Conservation (phyloP, 2,888 invertebrate genomes). For the Ennomos erosarius region DNA sequence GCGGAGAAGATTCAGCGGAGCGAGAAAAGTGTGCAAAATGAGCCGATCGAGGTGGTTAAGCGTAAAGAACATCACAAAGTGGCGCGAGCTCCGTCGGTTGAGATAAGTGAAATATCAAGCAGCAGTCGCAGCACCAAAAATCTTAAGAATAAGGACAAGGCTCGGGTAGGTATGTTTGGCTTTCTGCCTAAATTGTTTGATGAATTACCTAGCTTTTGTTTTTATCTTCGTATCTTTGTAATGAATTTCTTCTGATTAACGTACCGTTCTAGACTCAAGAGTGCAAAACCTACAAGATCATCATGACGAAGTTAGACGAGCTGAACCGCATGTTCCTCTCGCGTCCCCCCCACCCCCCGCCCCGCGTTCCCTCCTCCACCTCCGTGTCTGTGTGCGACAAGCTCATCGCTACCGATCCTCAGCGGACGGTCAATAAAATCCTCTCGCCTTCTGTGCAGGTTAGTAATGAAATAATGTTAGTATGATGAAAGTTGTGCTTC, state of each 20-base stretch:
- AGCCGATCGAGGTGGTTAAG: background rate
- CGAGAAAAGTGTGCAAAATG: constrained; percentile 8
- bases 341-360: constrained; percentile 35
- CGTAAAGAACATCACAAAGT: background rate
- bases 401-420: constrained; percentile 60
- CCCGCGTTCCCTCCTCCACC: constrained; percentile 35
- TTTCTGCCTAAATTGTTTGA: too few relatives aligned
- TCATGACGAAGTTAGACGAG: constrained; percentile 75
- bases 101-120: constrained; percentile 57
- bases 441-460: constrained; percentile 16
- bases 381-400: constrained; percentile 68
- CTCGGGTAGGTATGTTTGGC: constrained; percentile 41
- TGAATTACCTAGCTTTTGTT: too few relatives aligned
- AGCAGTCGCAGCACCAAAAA: constrained; percentile 53
- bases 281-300: constrained; percentile 76
- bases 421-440: constrained; percentile 19
- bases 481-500: too few relatives aligned
- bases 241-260: constrained; percentile 6
- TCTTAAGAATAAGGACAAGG: constrained; percentile 48
- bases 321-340: constrained; percentile 58
- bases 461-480: too few relatives aligned
- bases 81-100: constrained; percentile 30
- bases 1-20: constrained; percentile 12
- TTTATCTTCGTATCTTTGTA: background rate
- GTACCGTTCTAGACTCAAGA: constrained; percentile 54